Evolutionary conservation across 2,888 invertebrate species (phyloP).

Genomic region (Iselma pallidipennis): DNA sequence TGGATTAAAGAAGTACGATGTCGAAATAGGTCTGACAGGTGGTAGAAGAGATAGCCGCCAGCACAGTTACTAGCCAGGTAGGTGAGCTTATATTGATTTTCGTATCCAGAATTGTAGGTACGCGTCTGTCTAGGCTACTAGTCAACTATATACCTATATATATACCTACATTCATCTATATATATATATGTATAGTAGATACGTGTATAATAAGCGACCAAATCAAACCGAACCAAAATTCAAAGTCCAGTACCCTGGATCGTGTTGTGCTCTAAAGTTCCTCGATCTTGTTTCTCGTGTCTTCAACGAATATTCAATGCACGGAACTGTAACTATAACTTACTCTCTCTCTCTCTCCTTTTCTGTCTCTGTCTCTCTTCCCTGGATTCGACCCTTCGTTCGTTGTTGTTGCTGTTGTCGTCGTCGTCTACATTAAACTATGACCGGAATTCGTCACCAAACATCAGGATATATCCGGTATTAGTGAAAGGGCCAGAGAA

Average conservation of each 20-base stretch:
- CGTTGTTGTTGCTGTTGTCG: neutral
- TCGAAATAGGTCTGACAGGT: conserved; percentile 21
- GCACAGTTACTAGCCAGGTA: conserved; percentile 27
- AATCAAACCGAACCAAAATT: too few species aligned
- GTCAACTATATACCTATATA: conserved; percentile 13
- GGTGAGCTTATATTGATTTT: conserved; percentile 39
- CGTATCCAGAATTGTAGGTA: conserved; percentile 30
- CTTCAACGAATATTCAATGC: conserved; percentile 22
- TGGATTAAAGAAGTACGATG: conserved; percentile 15
- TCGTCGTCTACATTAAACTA: too few species aligned
- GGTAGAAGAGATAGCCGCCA: conserved; percentile 22
- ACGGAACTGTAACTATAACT: conserved; percentile 7
- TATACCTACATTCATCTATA: too few species aligned
- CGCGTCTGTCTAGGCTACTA: conserved; percentile 28
- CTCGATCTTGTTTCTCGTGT: conserved; percentile 6
- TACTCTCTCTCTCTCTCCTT: neutral
- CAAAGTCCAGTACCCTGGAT: too few species aligned
- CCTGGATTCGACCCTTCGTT: conserved; percentile 28
- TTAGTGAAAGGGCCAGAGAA: too few species aligned
- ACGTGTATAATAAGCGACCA: too few species aligned
- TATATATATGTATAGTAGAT: too few species aligned
- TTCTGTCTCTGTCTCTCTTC: too few species aligned
- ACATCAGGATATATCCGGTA: too few species aligned
- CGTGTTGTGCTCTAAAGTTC: too few species aligned
- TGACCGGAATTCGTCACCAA: conserved; percentile 37